Conservation (phyloP, 2,797 vertebrate genomes). For the Hydrophis major region DNA sequence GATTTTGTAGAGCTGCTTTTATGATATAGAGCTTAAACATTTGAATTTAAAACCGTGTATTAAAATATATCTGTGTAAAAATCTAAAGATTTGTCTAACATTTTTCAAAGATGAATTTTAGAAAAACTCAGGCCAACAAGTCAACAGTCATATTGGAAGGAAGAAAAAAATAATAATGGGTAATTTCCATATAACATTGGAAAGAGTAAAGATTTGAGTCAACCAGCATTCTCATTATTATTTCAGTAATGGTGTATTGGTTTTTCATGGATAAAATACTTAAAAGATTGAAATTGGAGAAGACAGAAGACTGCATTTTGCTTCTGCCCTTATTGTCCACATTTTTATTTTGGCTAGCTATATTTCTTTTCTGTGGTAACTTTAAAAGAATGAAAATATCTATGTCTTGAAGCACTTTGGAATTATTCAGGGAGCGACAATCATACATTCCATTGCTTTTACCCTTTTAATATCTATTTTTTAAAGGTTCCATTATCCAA, state of each 20-base stretch:
- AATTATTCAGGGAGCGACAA: constrained; percentile 53
- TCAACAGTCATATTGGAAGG: constrained; percentile 26
- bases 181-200: constrained; percentile 42
- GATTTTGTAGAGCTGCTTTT: constrained; percentile 2
- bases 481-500: constrained; percentile 25
- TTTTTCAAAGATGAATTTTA: constrained; percentile 23
- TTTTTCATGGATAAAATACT: constrained; percentile 33
- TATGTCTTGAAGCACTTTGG: constrained; percentile 48
- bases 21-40: background rate
- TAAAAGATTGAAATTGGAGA: constrained; percentile 58
- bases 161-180: constrained; percentile 32
- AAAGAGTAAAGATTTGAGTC: constrained; percentile 47
- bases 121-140: constrained; percentile 32
- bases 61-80: constrained; percentile 12
- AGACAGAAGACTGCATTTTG: constrained; percentile 55
- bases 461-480: constrained; percentile 12
- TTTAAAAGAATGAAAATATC: constrained; percentile 21
- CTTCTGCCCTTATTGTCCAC: constrained; percentile 52
- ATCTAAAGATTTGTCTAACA: constrained; percentile 14
- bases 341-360: constrained; percentile 54
- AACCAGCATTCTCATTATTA: constrained; percentile 39
- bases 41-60: constrained; percentile 7
- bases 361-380: constrained; percentile 25
- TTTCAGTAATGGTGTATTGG: constrained; percentile 46
- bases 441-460: constrained; percentile 55